A percentile compares a stretch with the other conserved stretches of the same genome.
phyloP scores from a whole-genome alignment of 2,888 invertebrate species.

The Mechanitis messenoides region DNA sequence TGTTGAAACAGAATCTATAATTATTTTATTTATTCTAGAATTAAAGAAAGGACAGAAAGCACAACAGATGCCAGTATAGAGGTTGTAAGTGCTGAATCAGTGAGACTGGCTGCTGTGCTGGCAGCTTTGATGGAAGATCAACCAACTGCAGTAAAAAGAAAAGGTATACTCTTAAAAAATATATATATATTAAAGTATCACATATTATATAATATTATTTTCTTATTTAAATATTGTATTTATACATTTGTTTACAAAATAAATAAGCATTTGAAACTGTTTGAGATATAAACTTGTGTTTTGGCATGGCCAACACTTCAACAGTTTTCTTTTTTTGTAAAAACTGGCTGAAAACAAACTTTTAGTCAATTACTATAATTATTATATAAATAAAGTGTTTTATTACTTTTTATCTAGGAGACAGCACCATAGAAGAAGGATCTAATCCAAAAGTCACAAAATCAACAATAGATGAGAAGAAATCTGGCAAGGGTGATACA shows the following conservation, averaged over 20 bases:
- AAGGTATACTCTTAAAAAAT: slow-evolving; percentile 46
- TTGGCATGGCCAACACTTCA: too few relatives aligned
- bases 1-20: too few relatives aligned
- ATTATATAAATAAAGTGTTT: too few relatives aligned
- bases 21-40: slow-evolving; percentile 37
- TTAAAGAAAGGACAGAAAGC: slow-evolving; percentile 57
- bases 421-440: slow-evolving; percentile 52
- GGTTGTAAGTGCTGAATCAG: slow-evolving; percentile 64
- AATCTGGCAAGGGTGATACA: slow-evolving; percentile 76
- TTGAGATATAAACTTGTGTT: too few relatives aligned
- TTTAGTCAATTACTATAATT: too few relatives aligned
- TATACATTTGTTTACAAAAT: too few relatives aligned
- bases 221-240: too few relatives aligned
- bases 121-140: slow-evolving; percentile 67
- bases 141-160: slow-evolving; percentile 52
- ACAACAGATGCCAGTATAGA: slow-evolving; percentile 60
- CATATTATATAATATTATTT: too few relatives aligned
- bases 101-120: slow-evolving; percentile 58
- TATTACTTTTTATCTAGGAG: slow-evolving; percentile 39
- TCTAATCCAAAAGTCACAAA: slow-evolving; percentile 65
- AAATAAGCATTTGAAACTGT: too few relatives aligned
- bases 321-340: background rate
- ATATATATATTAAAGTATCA: too few relatives aligned
- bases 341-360: too few relatives aligned
- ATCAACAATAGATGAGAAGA: slow-evolving; percentile 73